Evolutionary conservation across 2,797 vertebrate genomes (phyloP).

Genomic region (Poliocrania exsul): DNA sequence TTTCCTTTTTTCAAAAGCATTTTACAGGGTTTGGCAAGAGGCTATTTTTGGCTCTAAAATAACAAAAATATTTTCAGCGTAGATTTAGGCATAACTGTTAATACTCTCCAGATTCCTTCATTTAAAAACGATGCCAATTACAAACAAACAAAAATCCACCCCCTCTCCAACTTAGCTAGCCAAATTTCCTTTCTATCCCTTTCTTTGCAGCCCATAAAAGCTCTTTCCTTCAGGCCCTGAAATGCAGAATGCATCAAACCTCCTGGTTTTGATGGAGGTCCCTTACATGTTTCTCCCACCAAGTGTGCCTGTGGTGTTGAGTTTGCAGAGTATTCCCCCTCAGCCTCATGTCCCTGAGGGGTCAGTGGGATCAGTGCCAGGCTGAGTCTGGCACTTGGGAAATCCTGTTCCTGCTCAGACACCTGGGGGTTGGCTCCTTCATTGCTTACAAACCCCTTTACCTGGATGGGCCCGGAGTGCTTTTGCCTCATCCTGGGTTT

Average conservation of each 20-base stretch:
- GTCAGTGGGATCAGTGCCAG: background rate
- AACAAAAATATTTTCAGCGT: conserved; percentile 49
- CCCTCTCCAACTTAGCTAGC: conserved; percentile 9
- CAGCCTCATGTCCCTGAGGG: background rate
- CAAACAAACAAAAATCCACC: conserved; percentile 54
- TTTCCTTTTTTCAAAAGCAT: background rate
- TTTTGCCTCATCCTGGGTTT: background rate
- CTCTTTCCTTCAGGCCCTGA: background rate
- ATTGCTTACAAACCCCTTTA: background rate
- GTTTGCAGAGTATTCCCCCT: background rate
- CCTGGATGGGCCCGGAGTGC: background rate
- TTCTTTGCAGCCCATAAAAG: background rate
- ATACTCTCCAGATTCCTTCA: conserved; percentile 64
- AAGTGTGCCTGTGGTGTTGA: background rate
- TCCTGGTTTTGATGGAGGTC: background rate
- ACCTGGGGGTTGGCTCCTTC: fast-evolving
- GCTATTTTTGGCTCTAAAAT: conserved; percentile 49
- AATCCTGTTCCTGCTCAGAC: background rate
- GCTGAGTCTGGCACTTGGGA: fast-evolving
- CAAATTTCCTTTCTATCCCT: background rate
- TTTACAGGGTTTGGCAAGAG: conserved; percentile 72
- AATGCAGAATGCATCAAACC: background rate
- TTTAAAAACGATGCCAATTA: conserved; percentile 41
- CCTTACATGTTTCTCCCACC: fast-evolving
- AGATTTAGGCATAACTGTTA: conserved; percentile 69